A percentile compares a stretch with the other conserved stretches of the same genome.
Conservation (phyloP, 2,888 invertebrate genomes). For the Ophioninae sp. region DNA sequence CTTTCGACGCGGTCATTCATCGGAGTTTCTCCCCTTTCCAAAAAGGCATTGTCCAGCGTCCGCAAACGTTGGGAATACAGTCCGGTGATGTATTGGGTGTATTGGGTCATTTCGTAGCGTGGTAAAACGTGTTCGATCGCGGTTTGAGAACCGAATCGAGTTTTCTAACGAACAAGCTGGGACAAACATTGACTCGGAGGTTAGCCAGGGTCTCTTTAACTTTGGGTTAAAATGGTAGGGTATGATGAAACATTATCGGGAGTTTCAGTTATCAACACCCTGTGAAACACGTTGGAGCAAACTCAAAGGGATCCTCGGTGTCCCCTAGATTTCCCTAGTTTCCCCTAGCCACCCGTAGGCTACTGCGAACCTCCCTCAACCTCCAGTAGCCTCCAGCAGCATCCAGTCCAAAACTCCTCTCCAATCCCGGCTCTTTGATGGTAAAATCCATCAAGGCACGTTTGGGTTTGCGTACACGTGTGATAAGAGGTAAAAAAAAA, state of each 20-base stretch:
- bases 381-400: no score
- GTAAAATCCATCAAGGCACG: neutral
- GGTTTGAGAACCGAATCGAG: constrained; percentile 12
- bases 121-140: neutral
- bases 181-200: constrained; percentile 21
- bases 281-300: constrained; percentile 51
- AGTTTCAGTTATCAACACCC: constrained; percentile 48
- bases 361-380: neutral
- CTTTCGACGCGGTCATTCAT: constrained; percentile 28
- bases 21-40: neutral
- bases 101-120: no score
- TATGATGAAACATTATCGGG: constrained; percentile 33
- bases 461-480: constrained; percentile 1
- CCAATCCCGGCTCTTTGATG: neutral
- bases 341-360: neutral
- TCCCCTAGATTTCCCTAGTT: neutral
- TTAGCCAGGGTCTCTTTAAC: neutral
- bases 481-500: constrained; percentile 15
- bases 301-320: constrained; percentile 3
- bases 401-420: neutral
- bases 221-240: constrained; percentile 9
- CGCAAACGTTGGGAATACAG: no score
- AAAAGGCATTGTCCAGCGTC: no score
- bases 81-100: no score
- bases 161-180: constrained; percentile 27